phyloP scores from a whole-genome alignment of 2,113 vertebrate species.

The Seriola quinqueradiata region DNA sequence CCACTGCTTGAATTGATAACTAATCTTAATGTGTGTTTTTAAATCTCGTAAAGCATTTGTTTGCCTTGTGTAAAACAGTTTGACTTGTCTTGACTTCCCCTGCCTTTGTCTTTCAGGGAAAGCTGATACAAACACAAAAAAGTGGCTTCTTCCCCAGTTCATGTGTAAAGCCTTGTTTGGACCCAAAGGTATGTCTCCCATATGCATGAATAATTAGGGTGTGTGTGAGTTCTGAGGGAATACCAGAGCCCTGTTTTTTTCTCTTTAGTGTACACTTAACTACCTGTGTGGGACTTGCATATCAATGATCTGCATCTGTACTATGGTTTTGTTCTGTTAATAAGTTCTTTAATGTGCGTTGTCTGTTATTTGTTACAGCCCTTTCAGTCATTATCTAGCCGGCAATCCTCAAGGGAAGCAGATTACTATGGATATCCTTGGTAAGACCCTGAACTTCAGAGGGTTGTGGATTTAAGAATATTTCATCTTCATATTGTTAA shows the following conservation, averaged over 20 bases:
- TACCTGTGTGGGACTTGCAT: neutral
- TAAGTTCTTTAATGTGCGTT: neutral
- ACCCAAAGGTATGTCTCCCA: conserved; percentile 86
- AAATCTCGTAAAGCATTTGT: neutral
- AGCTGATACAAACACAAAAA: conserved; percentile 91
- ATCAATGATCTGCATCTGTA: neutral
- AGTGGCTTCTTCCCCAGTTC: conserved; percentile 94
- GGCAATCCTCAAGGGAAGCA: conserved; percentile 89
- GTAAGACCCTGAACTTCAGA: conserved; percentile 81
- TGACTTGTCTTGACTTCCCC: neutral
- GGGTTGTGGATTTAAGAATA: conserved; percentile 22
- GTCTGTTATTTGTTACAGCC: conserved; percentile 67
- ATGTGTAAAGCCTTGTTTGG: conserved; percentile 94
- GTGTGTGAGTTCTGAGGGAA: neutral
- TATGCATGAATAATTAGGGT: neutral
- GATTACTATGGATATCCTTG: conserved; percentile 94
- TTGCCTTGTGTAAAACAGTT: neutral
- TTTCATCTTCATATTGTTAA: neutral
- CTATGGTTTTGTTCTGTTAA: neutral
- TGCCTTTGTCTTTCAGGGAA: conserved; percentile 84
- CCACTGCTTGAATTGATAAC: too few species aligned
- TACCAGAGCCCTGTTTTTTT: neutral
- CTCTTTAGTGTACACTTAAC: conserved; percentile 5
- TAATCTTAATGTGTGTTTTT: too few species aligned
- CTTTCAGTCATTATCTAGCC: conserved; percentile 86